Percentiles rank a stretch among this genome's conserved stretches.
phyloP scores from a whole-genome alignment of 2,113 vertebrate species.

The Seriola dumerili region DNA sequence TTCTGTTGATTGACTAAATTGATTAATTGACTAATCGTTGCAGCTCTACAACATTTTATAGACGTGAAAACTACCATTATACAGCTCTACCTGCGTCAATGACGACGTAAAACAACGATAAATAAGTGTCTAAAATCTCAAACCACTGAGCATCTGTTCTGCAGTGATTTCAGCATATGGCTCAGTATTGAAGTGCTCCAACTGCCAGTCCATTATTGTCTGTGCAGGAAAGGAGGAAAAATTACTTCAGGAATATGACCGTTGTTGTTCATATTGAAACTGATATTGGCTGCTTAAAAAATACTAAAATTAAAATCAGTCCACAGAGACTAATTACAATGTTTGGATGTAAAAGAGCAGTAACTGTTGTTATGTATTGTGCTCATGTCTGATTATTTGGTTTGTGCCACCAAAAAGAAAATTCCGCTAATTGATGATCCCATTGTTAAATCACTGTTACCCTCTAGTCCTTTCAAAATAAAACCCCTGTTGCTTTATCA shows the following conservation, averaged over 20 bases:
- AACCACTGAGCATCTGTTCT: not conserved
- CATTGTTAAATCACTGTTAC: not conserved
- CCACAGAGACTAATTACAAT: not conserved
- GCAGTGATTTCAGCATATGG: too few relatives aligned
- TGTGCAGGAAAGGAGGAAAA: not conserved
- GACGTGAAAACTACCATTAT: too few relatives aligned
- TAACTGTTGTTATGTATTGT: not conserved
- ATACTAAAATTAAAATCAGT: not conserved
- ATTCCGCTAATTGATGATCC: not conserved
- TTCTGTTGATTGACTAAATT: not conserved
- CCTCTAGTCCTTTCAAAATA: not conserved
- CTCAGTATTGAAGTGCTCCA: too few relatives aligned
- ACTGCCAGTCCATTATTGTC: not conserved
- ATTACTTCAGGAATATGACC: not conserved
- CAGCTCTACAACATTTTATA: too few relatives aligned
- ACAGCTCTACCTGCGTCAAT: too few relatives aligned
- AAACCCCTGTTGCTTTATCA: not conserved
- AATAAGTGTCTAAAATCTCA: not conserved
- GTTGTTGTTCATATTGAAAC: not conserved
- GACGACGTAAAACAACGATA: too few relatives aligned
- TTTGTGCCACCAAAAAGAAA: not conserved
- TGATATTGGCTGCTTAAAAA: not conserved
- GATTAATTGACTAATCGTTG: not conserved
- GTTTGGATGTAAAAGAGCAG: too few relatives aligned
- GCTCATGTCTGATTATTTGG: not conserved